Evolutionary conservation across 1,140 invertebrate genomes (phyloP).

Genomic region (Caerostris darwini): DNA sequence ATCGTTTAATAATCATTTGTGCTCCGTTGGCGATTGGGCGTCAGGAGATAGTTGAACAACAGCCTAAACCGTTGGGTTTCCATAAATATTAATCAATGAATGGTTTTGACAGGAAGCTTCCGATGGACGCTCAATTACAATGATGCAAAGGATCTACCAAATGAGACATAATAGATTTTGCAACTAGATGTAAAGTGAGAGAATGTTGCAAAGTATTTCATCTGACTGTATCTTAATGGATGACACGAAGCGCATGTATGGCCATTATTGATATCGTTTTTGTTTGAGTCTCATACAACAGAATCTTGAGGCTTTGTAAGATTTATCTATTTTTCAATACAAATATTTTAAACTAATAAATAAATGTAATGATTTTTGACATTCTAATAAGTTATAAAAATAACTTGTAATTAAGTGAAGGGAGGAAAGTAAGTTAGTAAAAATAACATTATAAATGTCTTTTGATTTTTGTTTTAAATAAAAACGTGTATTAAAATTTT

Average conservation of each 20-base stretch:
- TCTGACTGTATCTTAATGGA: neutral
- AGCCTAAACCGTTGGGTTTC: constrained; percentile 50
- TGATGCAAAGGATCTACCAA: constrained; percentile 50
- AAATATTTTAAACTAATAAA: too few relatives aligned
- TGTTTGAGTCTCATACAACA: neutral
- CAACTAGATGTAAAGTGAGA: neutral
- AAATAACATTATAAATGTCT: too few relatives aligned
- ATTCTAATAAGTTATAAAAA: too few relatives aligned
- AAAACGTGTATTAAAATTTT: too few relatives aligned
- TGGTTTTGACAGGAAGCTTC: constrained; percentile 69
- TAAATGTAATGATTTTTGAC: too few relatives aligned
- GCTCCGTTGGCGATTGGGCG: constrained; percentile 46
- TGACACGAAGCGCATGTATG: neutral
- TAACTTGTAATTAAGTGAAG: too few relatives aligned
- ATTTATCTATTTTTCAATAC: too few relatives aligned
- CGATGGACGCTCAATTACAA: constrained; percentile 6
- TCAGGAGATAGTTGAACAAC: constrained; percentile 11
- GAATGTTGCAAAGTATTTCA: neutral
- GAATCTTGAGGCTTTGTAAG: too few relatives aligned
- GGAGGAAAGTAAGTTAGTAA: too few relatives aligned
- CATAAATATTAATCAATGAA: constrained; percentile 74
- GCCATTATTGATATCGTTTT: neutral
- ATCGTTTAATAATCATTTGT: constrained; percentile 77
- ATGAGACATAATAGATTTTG: constrained; percentile 38
- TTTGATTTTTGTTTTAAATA: too few relatives aligned